A percentile compares a stretch with the other conserved stretches of the same genome.
phyloP scores from a whole-genome alignment of 1,140 invertebrate genomes.

The Zaprionus africanus region DNA sequence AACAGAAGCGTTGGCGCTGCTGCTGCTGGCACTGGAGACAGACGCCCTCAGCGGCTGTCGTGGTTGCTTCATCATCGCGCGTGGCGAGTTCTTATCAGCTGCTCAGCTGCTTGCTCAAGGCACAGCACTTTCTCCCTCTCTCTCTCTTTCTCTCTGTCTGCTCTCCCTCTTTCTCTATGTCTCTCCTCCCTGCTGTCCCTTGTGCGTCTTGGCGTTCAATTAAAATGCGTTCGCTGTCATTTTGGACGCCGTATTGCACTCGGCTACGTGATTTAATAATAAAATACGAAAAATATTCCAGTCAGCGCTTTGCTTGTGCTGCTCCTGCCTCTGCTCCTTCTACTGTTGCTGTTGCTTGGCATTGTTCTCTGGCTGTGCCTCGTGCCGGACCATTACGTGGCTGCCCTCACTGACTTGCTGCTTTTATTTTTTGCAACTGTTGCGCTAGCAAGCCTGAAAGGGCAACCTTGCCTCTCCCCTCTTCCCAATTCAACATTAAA shows the following conservation, averaged over 20 bases:
- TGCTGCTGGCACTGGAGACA: neutral
- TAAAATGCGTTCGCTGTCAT: slow-evolving; percentile 82
- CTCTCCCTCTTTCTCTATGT: neutral
- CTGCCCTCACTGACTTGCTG: slow-evolving; percentile 60
- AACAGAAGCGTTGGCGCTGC: neutral
- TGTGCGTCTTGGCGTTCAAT: slow-evolving; percentile 66
- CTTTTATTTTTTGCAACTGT: slow-evolving; percentile 9
- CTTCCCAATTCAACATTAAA: slow-evolving; percentile 7
- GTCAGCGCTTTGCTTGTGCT: slow-evolving; percentile 54
- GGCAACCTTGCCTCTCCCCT: neutral
- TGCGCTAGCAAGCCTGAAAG: neutral
- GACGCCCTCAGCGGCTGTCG: neutral
- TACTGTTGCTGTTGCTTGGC: neutral
- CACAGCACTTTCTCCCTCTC: neutral
- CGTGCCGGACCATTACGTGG: neutral
- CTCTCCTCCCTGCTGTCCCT: neutral
- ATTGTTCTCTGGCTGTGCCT: neutral
- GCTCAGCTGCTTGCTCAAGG: slow-evolving; percentile 8
- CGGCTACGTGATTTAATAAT: slow-evolving; percentile 82
- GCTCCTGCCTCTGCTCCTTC: neutral
- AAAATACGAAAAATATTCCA: slow-evolving; percentile 76
- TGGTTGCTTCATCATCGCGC: slow-evolving; percentile 37
- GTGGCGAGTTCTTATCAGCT: slow-evolving; percentile 38
- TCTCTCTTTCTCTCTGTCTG: neutral
- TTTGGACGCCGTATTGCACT: slow-evolving; percentile 82